Evolutionary conservation across 2,888 invertebrate genomes (phyloP).

Genomic region (Chrysodeixis includens): DNA sequence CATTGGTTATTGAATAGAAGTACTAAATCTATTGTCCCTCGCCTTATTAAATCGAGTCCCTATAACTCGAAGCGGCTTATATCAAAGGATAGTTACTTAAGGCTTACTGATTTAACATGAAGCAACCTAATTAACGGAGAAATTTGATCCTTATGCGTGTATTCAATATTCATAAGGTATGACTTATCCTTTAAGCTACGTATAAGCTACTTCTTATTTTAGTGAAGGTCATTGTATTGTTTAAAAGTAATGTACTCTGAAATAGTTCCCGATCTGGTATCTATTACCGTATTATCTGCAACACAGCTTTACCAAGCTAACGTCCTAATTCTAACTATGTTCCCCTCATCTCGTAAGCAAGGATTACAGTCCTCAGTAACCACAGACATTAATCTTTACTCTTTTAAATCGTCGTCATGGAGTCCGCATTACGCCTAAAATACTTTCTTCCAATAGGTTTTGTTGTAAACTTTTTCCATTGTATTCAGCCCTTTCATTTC

Average conservation of each 20-base stretch:
- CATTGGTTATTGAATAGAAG: not conserved
- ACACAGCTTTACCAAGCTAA: too few relatives aligned
- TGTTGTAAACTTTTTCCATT: conserved; percentile 47
- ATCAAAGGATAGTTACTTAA: not conserved
- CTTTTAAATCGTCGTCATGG: conserved; percentile 7
- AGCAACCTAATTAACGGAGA: not conserved
- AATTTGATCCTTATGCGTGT: not conserved
- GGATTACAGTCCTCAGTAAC: too few relatives aligned
- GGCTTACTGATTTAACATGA: not conserved
- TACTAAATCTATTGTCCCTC: not conserved
- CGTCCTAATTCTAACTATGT: too few relatives aligned
- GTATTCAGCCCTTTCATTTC: conserved; percentile 21
- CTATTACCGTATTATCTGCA: conserved; percentile 8
- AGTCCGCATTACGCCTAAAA: conserved; percentile 6
- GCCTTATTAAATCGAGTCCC: not conserved
- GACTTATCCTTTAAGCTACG: too few relatives aligned
- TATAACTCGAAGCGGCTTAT: conserved; percentile 3
- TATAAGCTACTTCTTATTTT: too few relatives aligned
- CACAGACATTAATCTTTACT: too few relatives aligned
- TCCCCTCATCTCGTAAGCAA: too few relatives aligned
- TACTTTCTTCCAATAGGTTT: conserved; percentile 23
- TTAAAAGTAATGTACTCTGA: too few relatives aligned
- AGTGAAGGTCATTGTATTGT: too few relatives aligned
- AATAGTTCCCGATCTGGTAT: not conserved
- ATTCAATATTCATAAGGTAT: not conserved